These are phyloP conservation scores for Microcebus tavaratra DNA, from an alignment of 2,113 vertebrate genomes.

Conservation along the genomic window DNA sequence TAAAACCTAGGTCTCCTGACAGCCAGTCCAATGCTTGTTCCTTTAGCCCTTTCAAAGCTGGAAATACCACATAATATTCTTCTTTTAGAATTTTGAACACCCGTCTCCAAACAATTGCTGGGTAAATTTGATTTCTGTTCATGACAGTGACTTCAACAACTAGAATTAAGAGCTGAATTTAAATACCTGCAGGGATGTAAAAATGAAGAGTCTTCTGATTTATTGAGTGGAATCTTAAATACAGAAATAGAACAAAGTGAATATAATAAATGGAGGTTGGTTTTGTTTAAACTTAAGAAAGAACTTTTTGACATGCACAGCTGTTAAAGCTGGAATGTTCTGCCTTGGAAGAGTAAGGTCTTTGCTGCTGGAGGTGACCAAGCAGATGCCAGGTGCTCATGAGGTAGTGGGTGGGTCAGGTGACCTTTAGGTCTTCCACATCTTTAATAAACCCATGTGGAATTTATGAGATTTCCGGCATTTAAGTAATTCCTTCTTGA, in stretches of 20 bases:
- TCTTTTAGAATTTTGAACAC: neutral
- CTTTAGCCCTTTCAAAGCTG: neutral
- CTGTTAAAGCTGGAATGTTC: neutral
- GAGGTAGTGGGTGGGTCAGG: neutral
- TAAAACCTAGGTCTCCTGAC: neutral
- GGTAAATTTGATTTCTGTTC: neutral
- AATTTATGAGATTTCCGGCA: neutral
- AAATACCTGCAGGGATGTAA: neutral
- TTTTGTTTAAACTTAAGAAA: slow-evolving; percentile 7
- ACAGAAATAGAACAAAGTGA: neutral
- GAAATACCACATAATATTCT: neutral
- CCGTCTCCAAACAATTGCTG: neutral
- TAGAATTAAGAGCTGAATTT: neutral
- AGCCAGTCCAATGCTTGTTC: neutral
- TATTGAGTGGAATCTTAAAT: neutral
- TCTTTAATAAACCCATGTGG: neutral
- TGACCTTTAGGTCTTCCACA: neutral
- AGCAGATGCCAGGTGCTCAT: neutral
- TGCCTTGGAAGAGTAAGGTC: neutral
- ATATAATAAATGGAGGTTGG: neutral
- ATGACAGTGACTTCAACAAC: neutral
- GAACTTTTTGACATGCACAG: neutral
- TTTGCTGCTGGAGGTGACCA: neutral
- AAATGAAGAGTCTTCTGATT: neutral
- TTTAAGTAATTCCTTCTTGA: slow-evolving; percentile 41